Evolutionary conservation across 2,797 vertebrate genomes (phyloP).

Genomic region (Macrochelys suwanniensis): DNA sequence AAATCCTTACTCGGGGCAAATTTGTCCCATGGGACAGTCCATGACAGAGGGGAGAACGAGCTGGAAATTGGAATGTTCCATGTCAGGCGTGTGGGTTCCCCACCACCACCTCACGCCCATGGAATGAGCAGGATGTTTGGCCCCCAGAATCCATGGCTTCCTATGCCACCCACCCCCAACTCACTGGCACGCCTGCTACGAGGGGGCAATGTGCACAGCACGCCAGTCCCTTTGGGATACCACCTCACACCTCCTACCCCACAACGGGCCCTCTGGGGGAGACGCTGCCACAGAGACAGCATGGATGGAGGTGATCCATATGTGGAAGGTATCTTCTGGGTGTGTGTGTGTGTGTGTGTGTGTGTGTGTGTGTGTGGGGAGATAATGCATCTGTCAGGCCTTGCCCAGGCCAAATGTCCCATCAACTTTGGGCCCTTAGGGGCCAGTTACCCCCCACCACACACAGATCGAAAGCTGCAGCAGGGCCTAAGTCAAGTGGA

Average conservation of each 20-base stretch:
- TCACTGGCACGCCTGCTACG: not conserved
- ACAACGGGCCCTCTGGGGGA: not conserved
- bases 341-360: not conserved
- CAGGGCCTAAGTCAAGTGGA: not conserved
- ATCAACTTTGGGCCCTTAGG: not conserved
- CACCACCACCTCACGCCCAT: not conserved
- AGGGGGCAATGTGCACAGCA: not conserved
- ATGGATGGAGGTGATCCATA: rapidly evolving
- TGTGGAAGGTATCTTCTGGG: not conserved
- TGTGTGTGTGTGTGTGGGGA: not conserved
- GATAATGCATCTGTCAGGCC: not conserved
- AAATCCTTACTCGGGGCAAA: not conserved
- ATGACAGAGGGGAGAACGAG: not conserved
- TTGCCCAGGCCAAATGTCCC: not conserved
- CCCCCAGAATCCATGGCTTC: not conserved
- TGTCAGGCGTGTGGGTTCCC: too few species aligned
- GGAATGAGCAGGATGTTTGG: not conserved
- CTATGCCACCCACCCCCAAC: not conserved
- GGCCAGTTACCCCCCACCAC: not conserved
- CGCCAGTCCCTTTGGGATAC: not conserved
- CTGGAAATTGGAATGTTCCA: not conserved
- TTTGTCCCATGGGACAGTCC: not conserved
- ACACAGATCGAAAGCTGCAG: not conserved
- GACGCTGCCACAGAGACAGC: not conserved
- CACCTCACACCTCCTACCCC: not conserved